Evolutionary conservation across 2,888 invertebrate species (phyloP), one percentile per base, ranked within the genome.

Genomic region (Carterocephalus palaemon): DNA sequence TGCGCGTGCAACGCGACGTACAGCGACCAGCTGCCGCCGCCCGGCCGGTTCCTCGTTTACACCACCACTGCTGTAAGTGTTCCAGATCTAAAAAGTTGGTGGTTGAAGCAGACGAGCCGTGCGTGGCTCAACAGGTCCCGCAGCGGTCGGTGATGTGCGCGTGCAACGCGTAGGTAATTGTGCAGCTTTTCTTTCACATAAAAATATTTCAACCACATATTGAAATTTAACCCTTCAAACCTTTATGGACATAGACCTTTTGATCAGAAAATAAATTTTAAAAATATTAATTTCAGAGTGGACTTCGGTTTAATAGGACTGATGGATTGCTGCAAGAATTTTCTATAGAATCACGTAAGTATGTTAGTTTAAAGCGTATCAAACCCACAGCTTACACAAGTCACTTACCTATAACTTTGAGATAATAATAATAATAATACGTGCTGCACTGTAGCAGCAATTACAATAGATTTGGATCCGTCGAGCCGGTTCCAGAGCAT

Each of bases 401-500:
- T 4, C 8, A 12, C 12, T 5, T 8, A 28, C 5, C 4, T 12
- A 4, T 5, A 5, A 10, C 10, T 13, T 12, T 10, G 12, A 5
- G 6, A 10, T 2, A 8, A 4, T 13, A 4, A 9, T 10, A n/a
- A n/a, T 31, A 15, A 31, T 15, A 31, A 15, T 0, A n/a, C 5
- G 3, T 1, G 1, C 6, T 17, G 3, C 9, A 2, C 12, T 4
- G n/a, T 15, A 13, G 15, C 7, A n/a, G 6, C 15, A 17, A 2
- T 36, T 16, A 8, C 7, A 9, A 19, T 9, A 10, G 36, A 47
- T 7, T n/a, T 57, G 2, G 48, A 64, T 22, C 53, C 61, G 1
- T 24, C 26, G 5, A 43, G 34, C 10, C 72, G 50, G 2, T 90
- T 84, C 56, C 95, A 95, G 70, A 82, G 63, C 6, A 91, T 95